These are phyloP conservation scores for Clarias platycephalus DNA, from an alignment of 2,797 vertebrate genomes.

Conservation along the genomic window DNA sequence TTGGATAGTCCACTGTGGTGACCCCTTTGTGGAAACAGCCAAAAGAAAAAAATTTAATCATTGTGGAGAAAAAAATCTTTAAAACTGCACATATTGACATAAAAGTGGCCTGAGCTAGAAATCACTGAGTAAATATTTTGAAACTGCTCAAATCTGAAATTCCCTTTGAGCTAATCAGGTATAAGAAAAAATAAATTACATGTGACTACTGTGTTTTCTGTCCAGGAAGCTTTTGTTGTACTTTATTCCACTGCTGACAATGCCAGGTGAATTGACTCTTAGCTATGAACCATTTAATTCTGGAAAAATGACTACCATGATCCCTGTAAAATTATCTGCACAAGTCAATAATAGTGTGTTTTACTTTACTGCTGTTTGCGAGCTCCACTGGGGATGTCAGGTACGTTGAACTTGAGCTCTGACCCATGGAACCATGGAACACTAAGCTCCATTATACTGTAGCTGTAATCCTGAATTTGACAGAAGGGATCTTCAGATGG, in stretches of 20 bases:
- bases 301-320: neutral
- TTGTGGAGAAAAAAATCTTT: no score
- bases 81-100: no score
- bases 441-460: neutral
- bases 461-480: neutral
- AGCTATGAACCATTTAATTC: neutral
- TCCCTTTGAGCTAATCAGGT: neutral
- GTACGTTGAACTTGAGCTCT: constrained; percentile 4
- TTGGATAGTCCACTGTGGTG: no score
- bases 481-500: neutral
- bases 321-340: neutral
- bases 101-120: no score
- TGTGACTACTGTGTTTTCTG: neutral
- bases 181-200: no score
- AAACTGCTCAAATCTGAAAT: neutral
- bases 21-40: no score
- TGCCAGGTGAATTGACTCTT: neutral
- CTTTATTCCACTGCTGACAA: neutral
- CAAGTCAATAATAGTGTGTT: neutral
- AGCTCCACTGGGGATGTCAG: neutral
- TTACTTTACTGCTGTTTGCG: neutral
- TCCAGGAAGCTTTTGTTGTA: neutral
- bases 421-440: neutral
- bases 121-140: neutral
- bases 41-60: no score